Evolutionary conservation across 1,140 invertebrate genomes (phyloP).

Genomic region (Dendroctonus ponderosae): DNA sequence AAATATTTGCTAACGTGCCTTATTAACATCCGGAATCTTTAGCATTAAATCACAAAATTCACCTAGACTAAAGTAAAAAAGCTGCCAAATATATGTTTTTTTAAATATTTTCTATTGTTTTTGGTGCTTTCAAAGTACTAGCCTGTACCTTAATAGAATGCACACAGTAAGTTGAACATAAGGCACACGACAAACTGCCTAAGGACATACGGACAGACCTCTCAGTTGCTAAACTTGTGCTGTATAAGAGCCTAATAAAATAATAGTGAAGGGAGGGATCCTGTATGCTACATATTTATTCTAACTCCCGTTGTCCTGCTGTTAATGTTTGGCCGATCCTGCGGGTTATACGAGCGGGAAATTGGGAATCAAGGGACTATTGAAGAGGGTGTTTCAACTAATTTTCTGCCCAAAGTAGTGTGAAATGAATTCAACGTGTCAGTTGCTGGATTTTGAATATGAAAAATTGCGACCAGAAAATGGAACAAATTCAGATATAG

Average conservation of each 20-base stretch:
- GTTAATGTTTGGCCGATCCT: constrained; percentile 30
- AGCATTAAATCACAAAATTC: too few relatives aligned
- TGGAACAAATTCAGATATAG: too few relatives aligned
- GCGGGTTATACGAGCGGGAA: constrained; percentile 25
- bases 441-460: too few relatives aligned
- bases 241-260: constrained; percentile 28
- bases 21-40: too few relatives aligned
- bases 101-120: background rate
- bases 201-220: constrained; percentile 22
- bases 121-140: background rate
- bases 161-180: constrained; percentile 14
- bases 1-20: too few relatives aligned
- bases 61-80: too few relatives aligned
- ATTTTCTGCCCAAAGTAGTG: constrained; percentile 7
- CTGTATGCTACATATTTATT: constrained; percentile 19
- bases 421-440: constrained; percentile 2
- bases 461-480: too few relatives aligned
- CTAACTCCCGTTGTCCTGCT: constrained; percentile 26
- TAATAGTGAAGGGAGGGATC: constrained; percentile 26
- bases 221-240: constrained; percentile 23
- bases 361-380: constrained; percentile 10
- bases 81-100: too few relatives aligned
- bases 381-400: background rate
- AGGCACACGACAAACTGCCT: constrained; percentile 24
- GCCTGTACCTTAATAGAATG: too few relatives aligned